These are phyloP conservation scores for Physocephala rufipes DNA, from an alignment of 2,888 invertebrate species.

Conservation along the genomic window DNA sequence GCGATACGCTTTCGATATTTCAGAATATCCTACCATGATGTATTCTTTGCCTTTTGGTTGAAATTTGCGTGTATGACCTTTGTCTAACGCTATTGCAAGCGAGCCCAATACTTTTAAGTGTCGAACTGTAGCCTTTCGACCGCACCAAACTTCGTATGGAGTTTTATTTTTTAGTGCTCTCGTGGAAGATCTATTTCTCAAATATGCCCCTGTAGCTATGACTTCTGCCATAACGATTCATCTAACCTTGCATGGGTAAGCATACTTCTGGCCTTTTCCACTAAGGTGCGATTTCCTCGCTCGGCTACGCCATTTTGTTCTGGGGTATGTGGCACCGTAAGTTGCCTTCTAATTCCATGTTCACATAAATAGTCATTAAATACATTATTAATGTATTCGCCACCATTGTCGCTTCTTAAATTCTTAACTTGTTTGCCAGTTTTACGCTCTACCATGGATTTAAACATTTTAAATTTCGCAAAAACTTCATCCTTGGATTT, in stretches of 20 bases:
- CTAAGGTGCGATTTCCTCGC: slow-evolving; percentile 35
- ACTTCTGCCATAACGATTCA: no score
- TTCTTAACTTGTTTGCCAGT: slow-evolving; percentile 8
- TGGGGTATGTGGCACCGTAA: slow-evolving; percentile 37
- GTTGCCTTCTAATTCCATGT: slow-evolving; percentile 32
- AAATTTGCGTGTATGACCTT: slow-evolving; percentile 25
- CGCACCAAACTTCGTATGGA: slow-evolving; percentile 28
- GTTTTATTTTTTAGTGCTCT: slow-evolving; percentile 13
- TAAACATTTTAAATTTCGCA: slow-evolving; percentile 9
- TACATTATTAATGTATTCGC: no score
- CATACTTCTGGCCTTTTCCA: no score
- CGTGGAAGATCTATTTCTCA: no score
- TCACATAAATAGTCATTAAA: slow-evolving; percentile 23
- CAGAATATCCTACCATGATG: no score
- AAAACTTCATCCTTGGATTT: no score
- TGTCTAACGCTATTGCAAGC: slow-evolving; percentile 14
- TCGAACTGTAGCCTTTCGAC: slow-evolving; percentile 7
- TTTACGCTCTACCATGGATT: slow-evolving; percentile 4
- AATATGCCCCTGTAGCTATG: no score
- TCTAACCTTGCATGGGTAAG: no score
- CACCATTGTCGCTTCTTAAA: slow-evolving; percentile 34
- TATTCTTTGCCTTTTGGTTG: no score
- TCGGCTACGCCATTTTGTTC: slow-evolving; percentile 40
- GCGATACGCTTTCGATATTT: no score
- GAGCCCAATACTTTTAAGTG: slow-evolving; percentile 12